Percentiles rank a stretch among this genome's conserved stretches.
Conservation (phyloP, 1,140 invertebrate species). For the Calycopis cecrops region DNA sequence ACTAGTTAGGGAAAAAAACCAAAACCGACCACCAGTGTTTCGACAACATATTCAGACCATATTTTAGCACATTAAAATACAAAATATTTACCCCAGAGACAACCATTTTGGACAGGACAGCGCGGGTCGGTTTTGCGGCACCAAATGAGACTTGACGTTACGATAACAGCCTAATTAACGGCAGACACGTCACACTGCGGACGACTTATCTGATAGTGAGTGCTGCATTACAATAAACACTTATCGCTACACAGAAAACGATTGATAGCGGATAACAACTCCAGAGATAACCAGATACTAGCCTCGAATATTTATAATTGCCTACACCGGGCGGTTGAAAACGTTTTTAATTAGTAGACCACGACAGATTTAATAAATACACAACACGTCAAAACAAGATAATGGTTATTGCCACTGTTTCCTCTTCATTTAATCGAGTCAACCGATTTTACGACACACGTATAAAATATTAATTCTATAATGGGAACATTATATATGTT, state of each 20-base stretch:
- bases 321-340: too few species aligned
- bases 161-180: slow-evolving; percentile 54
- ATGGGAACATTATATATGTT: too few species aligned
- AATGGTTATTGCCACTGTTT: too few species aligned
- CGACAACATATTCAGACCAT: too few species aligned
- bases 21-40: too few species aligned
- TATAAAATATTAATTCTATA: too few species aligned
- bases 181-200: slow-evolving; percentile 41
- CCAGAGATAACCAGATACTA: slow-evolving; percentile 7
- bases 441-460: too few species aligned
- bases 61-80: slow-evolving; percentile 4
- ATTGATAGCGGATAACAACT: slow-evolving; percentile 9
- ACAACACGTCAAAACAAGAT: too few species aligned
- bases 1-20: too few species aligned
- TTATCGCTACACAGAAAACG: slow-evolving; percentile 25
- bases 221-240: slow-evolving; percentile 40
- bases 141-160: slow-evolving; percentile 27
- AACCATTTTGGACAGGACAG: slow-evolving; percentile 47
- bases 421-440: too few species aligned
- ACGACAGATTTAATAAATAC: too few species aligned
- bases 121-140: slow-evolving; percentile 23
- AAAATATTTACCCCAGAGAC: slow-evolving; percentile 47
- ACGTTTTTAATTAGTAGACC: too few species aligned
- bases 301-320: neutral
- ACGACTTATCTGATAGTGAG: slow-evolving; percentile 32